Evolutionary conservation across 2,797 vertebrate genomes (phyloP).

Genomic region (Muraenolepis orangiensis): DNA sequence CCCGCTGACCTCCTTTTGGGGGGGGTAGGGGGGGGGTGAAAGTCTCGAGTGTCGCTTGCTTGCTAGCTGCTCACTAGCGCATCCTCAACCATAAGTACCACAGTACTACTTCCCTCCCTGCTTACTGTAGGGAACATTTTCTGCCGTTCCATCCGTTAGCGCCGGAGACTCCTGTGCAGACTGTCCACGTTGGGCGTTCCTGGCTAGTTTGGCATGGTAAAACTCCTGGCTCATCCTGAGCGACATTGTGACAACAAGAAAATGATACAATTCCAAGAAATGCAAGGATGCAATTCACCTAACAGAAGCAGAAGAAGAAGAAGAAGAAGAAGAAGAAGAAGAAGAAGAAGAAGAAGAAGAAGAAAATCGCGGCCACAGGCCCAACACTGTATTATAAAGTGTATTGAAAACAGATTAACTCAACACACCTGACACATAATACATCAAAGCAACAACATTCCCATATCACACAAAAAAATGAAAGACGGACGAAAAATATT

Average conservation of each 20-base stretch:
- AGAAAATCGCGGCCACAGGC: no score
- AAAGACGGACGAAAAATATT: no score
- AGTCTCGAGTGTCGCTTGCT: no score
- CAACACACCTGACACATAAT: background rate
- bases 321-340: no score
- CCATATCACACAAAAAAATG: background rate
- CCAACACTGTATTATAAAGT: background rate
- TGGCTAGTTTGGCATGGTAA: no score
- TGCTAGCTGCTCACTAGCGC: background rate
- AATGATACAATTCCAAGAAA: background rate
- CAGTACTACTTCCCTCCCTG: background rate
- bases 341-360: no score
- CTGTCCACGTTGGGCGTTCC: no score
- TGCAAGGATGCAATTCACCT: background rate
- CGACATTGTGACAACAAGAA: background rate
- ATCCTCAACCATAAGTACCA: background rate
- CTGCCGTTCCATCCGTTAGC: background rate
- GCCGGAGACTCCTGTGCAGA: no score
- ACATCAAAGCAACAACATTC: background rate
- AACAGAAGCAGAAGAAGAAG: no score
- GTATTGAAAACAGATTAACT: background rate
- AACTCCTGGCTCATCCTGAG: no score
- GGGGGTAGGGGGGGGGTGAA: background rate
- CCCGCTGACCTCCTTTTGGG: background rate
- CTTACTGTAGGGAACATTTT: background rate